Conservation (phyloP, 2,113 vertebrate species). For the Diphyllodes magnificus region DNA sequence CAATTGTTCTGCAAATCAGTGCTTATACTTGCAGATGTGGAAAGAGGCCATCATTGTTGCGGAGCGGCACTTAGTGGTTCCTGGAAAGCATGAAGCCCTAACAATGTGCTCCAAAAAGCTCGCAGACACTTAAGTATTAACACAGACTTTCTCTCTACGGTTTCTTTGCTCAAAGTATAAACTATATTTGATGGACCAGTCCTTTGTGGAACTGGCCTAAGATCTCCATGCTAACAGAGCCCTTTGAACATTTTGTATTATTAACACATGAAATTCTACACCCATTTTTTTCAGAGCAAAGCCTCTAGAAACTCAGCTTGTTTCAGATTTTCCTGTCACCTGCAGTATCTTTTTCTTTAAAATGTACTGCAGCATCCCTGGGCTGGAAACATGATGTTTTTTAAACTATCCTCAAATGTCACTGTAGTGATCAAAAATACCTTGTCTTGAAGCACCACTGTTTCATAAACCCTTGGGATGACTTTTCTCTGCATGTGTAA, state of each 20-base stretch:
- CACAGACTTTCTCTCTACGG: background rate
- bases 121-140: background rate
- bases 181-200: background rate
- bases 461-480: background rate
- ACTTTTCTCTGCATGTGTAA: background rate
- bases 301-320: background rate
- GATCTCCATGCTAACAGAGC: background rate
- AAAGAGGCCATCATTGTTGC: background rate
- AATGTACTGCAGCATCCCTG: background rate
- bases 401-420: background rate
- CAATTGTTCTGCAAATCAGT: background rate
- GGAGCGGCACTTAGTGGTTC: background rate
- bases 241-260: background rate
- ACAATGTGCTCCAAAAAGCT: background rate
- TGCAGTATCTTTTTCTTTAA: background rate
- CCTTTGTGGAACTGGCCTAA: background rate
- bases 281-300: background rate
- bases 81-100: background rate
- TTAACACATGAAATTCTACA: background rate
- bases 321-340: background rate
- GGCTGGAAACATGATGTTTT: background rate
- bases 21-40: background rate
- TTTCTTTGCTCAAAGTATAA: background rate
- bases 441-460: background rate
- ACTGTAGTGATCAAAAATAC: background rate